A percentile compares a stretch with the other conserved stretches of the same genome.
phyloP scores from a whole-genome alignment of 2,113 vertebrate species.

The Egretta garzetta region DNA sequence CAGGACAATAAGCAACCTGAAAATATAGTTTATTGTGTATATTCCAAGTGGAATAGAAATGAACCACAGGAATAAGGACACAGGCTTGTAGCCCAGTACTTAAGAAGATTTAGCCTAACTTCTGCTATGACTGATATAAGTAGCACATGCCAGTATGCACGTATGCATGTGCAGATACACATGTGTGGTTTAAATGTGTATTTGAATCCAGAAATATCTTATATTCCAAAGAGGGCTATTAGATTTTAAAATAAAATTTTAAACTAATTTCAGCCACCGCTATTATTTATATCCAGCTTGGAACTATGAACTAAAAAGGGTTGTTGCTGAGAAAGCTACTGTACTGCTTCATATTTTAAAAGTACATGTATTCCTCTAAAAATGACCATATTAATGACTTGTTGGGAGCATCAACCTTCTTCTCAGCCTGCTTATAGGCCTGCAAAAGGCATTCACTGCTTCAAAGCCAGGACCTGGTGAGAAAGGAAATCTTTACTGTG shows the following conservation, averaged over 20 bases:
- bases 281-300: neutral
- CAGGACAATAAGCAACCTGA: neutral
- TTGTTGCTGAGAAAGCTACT: neutral
- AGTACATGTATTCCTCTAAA: neutral
- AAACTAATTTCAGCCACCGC: neutral
- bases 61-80: neutral
- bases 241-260: neutral
- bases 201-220: neutral
- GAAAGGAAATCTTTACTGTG: neutral
- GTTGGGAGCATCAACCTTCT: neutral
- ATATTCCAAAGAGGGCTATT: neutral
- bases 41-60: neutral
- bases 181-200: neutral
- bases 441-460: neutral
- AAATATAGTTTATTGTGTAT: neutral
- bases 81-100: neutral
- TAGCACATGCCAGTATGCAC: neutral
- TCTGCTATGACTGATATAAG: neutral
- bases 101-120: neutral
- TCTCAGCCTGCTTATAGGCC: neutral
- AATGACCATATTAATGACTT: neutral
- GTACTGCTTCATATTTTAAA: neutral
- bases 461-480: neutral
- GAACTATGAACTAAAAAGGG: neutral
- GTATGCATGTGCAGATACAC: neutral